phyloP scores from a whole-genome alignment of 2,888 invertebrate genomes.

The Chalcosyrphus nemorum region DNA sequence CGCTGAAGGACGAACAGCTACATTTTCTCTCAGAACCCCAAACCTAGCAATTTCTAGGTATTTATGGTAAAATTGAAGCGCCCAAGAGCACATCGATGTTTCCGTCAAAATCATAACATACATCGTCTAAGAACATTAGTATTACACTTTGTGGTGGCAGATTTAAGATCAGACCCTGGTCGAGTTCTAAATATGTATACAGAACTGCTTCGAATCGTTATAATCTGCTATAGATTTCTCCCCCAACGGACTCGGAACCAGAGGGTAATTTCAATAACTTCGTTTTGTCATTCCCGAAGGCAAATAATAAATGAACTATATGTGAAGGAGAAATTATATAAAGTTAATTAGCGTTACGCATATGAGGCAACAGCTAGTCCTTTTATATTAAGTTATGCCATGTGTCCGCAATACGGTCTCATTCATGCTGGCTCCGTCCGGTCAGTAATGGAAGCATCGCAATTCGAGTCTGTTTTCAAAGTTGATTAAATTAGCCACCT shows the following conservation, averaged over 20 bases:
- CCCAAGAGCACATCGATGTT: too few species aligned
- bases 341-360: conserved; percentile 30
- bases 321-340: not conserved
- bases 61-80: too few species aligned
- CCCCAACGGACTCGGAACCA: not conserved
- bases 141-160: too few species aligned
- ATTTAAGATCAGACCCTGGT: too few species aligned
- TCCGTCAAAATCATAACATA: too few species aligned
- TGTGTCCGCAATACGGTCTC: not conserved
- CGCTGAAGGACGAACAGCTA: too few species aligned
- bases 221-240: not conserved
- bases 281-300: conserved; percentile 11
- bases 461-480: conserved; percentile 25
- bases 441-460: conserved; percentile 7
- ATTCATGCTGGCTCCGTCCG: not conserved
- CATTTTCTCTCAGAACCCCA: too few species aligned
- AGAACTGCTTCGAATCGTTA: not conserved
- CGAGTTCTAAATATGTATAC: too few species aligned
- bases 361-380: conserved; percentile 20
- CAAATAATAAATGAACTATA: conserved; percentile 8
- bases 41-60: too few species aligned
- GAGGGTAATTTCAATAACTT: not conserved
- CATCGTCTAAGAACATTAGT: too few species aligned
- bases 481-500: conserved; percentile 52
- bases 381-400: conserved; percentile 43